These are phyloP conservation scores for Caenorhabditis latens DNA, from an alignment of 1,140 invertebrate species.

Conservation along the genomic window DNA sequence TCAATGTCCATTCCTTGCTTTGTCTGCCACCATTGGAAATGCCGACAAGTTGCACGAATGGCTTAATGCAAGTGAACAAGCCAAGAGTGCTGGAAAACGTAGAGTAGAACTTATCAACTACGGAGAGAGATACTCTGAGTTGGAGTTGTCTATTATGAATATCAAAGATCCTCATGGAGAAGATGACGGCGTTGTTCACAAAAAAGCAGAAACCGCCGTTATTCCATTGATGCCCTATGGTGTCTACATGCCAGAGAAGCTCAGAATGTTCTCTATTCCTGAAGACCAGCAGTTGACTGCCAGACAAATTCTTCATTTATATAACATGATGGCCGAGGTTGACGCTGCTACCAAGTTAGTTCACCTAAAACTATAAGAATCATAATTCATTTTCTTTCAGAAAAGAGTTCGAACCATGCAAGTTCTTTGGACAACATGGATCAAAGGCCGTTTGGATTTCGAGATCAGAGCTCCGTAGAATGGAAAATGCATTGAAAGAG, in stretches of 20 bases:
- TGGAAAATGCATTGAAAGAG: conserved; percentile 73
- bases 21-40: conserved; percentile 76
- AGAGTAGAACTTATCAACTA: conserved; percentile 75
- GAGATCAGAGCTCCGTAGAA: conserved; percentile 67
- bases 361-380: background rate
- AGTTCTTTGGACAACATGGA: conserved; percentile 71
- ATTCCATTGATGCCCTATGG: conserved; percentile 74
- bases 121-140: conserved; percentile 75
- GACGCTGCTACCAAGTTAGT: conserved; percentile 50
- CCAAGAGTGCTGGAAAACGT: conserved; percentile 64
- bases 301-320: conserved; percentile 73
- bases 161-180: conserved; percentile 60
- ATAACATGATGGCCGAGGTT: conserved; percentile 65
- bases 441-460: conserved; percentile 72
- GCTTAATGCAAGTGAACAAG: conserved; percentile 70
- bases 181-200: conserved; percentile 26
- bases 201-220: conserved; percentile 51
- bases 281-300: conserved; percentile 77
- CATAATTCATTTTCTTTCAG: conserved; percentile 62
- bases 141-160: conserved; percentile 72
- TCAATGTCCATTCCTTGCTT: conserved; percentile 75
- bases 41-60: conserved; percentile 71
- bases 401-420: conserved; percentile 73
- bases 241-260: conserved; percentile 76
- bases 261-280: conserved; percentile 77